Evolutionary conservation across 2,888 invertebrate genomes (phyloP), one percentile per base, ranked within the genome.

Genomic region (Drosophila kanekoi): DNA sequence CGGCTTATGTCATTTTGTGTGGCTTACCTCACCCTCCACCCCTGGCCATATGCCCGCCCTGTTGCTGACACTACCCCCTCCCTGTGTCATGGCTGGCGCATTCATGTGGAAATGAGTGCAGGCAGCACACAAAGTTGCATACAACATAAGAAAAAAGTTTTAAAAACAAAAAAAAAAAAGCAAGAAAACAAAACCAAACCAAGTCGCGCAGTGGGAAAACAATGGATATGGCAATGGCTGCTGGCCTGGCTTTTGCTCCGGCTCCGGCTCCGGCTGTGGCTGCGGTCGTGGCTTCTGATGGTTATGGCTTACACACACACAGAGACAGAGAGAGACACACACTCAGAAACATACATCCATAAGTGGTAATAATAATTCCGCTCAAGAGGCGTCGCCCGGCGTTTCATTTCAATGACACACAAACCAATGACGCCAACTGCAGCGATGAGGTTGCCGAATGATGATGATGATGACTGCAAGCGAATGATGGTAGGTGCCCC

Each of bases 401-500:
- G 87, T 90, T 89, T 88, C 86, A 85, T 90, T 85, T 91, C 91
- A 90, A 89, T 90, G 90, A 90, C 91, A 91, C 84, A 87, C 81
- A 83, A 79, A 75, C 79, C 71, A 62, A 67, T 69, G 75, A 81
- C 81, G 67, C 62, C 76, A 71, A 69, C 72, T 59, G 73, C 79
- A 73, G 70, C 75, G 59, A 33, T 54, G 75, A 70, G 65, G 74
- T 65, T 61, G 73, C 74, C 53, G 43, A 56, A 49, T 72, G 61
- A 51, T 40, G 60, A 43, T 51, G 49, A 45, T 20, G 60, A 54
- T 53, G 61, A 54, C 54, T 62, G 44, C 57, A 38, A 38, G 40
- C 40, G 49, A 85, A 72, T 72, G 72, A 72, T 72, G 72, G 54
- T 72, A 78, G 83, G 81, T 81, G 83, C 80, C 28, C 28, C 28